Base-by-base conservation (phyloP, 2,888 invertebrate species). In the Ichneumon xanthorius region DNA sequence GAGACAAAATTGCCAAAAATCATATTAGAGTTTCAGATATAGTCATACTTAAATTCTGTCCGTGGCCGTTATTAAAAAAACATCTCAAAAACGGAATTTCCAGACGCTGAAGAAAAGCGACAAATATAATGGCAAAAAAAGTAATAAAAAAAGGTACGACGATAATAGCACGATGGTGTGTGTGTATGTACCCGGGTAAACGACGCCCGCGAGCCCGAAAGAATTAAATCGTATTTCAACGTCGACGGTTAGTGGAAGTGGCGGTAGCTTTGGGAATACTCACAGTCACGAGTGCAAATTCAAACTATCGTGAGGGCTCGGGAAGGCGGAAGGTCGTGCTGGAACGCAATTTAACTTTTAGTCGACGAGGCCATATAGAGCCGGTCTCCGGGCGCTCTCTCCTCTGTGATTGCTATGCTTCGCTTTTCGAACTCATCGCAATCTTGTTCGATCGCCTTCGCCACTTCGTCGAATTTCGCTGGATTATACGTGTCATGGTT, bases 301-400 rank as follows among this genome's bases (percentile, higher is more conserved):
- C 89, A 91, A 77, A 92, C 90, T 91, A 88, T 84, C 87, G 85
- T 88, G 88, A 73, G 78, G 68, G 37, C 88, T 84, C 76, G 70
- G 75, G 83, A 86, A 72, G 63, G 70, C 71, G 68, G 22, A 58
- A 84, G 72, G 77, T 73, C 92, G 89, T 90, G 90, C 88, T 86
- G 90, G 90, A 92, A 92, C 90, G 92, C 91, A 93, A 93, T 93
- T 92, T 93, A 93, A 93, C 92, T 93, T 93, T 92, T 90, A 91
- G 92, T 90, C 91, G 91, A 87, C 89, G 87, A 89, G 22, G 58
- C 58, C 22, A 22, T 58, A 58, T 58, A 58, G 26, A 22, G 11
- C 26, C 22, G 26, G 22, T 26, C 58, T 58, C 22, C 14, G 58
- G 11, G 22, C 58, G 58, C 58, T 22, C 58, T 45, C 22, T 58